Evolutionary conservation across 2,113 vertebrate genomes (phyloP), one percentile per base, ranked within the genome.

Genomic region (Porphyrio hochstetteri): DNA sequence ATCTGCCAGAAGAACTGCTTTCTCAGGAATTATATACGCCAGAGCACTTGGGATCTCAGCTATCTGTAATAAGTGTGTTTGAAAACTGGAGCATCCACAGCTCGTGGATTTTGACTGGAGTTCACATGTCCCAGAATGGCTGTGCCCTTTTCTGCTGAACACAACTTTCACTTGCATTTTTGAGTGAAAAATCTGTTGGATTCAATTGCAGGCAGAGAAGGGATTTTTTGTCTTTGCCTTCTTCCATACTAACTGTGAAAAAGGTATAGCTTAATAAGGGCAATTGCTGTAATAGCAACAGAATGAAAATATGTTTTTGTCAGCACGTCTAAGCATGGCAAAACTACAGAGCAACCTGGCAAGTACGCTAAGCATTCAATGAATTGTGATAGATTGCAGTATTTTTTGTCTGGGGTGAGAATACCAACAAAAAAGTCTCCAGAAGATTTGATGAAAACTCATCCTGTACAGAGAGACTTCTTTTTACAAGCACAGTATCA

Each of bases 1-100:
- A 97, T 98, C 97, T 98, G 95, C 93, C 95, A 98, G 94, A 97
- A 96, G 96, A 98, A 97, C 87, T 91, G 93, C 82, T 97, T 98
- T 98, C 96, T 96, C 75, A 95, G 96, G 95, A 97, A 97, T 96
- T 96, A 95, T 48, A 78, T 63, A 91, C 40, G 25, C 86, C 67
- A 79, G 68, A 97, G 95, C 95, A 96, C 96, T 96, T 82, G 93
- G 81, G 92, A 97, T 95, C 93, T 94, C 80, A 96, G 82, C 92
- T 95, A 94, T 64, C 82, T 88, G 63, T 90, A 96, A 94, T 87
- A 96, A 97, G 91, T 87, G 67, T 95, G 93, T 97, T 97, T 97
- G 95, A 96, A 97, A 97, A 97, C 48, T 96, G 96, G 92, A 96
- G 78, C 87, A 95, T 84, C 86, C 63, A 50, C 53, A 74, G 85